A percentile compares a stretch with the other conserved stretches of the same genome.
Evolutionary conservation across 2,888 invertebrate genomes (phyloP).

Genomic region (Plebejus argus): DNA sequence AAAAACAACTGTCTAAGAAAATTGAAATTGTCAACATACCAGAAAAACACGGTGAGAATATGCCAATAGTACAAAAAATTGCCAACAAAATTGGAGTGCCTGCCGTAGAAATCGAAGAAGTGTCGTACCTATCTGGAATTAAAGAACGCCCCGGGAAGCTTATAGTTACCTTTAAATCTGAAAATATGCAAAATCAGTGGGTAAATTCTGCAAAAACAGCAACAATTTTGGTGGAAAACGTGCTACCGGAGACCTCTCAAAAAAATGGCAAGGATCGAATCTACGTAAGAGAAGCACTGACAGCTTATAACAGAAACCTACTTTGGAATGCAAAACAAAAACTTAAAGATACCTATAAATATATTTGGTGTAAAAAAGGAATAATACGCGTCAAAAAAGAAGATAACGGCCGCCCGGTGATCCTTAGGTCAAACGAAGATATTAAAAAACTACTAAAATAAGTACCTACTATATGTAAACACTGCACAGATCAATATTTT

Average conservation of each 20-base stretch:
- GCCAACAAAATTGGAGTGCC: background rate
- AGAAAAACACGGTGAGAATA: conserved; percentile 22
- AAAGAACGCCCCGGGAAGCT: conserved; percentile 5
- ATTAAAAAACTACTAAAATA: background rate
- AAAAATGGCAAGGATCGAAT: background rate
- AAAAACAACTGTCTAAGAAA: conserved; percentile 25
- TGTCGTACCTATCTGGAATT: background rate
- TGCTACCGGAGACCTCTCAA: background rate
- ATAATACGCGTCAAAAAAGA: background rate
- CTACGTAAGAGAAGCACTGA: conserved; percentile 31
- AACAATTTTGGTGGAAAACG: background rate
- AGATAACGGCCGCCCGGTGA: background rate
- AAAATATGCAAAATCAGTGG: conserved; percentile 26
- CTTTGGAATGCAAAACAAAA: conserved; percentile 35
- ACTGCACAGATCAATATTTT: background rate
- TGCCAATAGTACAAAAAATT: background rate
- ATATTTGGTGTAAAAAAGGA: conserved; percentile 36
- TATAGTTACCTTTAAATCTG: background rate
- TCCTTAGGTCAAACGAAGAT: background rate
- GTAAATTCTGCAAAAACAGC: conserved; percentile 14
- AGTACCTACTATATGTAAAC: background rate
- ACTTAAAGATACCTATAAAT: conserved; percentile 34
- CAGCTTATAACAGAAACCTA: conserved; percentile 30
- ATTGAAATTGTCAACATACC: conserved; percentile 32
- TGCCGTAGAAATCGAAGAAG: background rate